These are phyloP conservation scores for Spatulosminthurus flaviceps DNA, from an alignment of 2,888 invertebrate species.

Conservation along the genomic window DNA sequence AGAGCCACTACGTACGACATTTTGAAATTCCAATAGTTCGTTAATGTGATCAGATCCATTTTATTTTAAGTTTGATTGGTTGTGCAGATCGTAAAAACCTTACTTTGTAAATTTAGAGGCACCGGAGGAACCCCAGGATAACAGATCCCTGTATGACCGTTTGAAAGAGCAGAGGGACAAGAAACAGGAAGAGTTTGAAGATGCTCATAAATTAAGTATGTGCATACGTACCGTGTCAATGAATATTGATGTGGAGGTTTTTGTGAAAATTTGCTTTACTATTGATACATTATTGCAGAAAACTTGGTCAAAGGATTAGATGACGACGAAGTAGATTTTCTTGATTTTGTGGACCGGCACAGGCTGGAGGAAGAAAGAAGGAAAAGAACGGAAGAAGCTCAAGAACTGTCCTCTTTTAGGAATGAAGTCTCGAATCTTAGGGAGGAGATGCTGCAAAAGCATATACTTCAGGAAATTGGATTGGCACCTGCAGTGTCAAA, in stretches of 20 bases:
- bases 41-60: background rate
- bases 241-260: too few species aligned
- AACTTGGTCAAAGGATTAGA: constrained; percentile 83
- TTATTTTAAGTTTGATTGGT: background rate
- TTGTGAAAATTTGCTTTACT: constrained; percentile 43
- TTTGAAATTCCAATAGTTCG: background rate
- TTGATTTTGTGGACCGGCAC: constrained; percentile 88
- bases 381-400: constrained; percentile 83
- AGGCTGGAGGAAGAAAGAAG: constrained; percentile 86
- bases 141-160: constrained; percentile 87
- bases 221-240: too few species aligned
- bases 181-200: constrained; percentile 93
- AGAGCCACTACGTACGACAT: constrained; percentile 85
- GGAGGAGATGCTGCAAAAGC: constrained; percentile 74
- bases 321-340: constrained; percentile 94
- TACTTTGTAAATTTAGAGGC: constrained; percentile 73
- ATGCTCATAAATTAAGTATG: constrained; percentile 91
- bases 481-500: constrained; percentile 64
- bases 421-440: constrained; percentile 75
- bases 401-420: constrained; percentile 85
- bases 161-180: constrained; percentile 91
- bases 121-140: constrained; percentile 85
- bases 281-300: constrained; percentile 66
- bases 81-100: too few species aligned
- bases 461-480: constrained; percentile 73